phyloP scores from a whole-genome alignment of 2,797 vertebrate genomes.

The Hippocampus kuda region DNA sequence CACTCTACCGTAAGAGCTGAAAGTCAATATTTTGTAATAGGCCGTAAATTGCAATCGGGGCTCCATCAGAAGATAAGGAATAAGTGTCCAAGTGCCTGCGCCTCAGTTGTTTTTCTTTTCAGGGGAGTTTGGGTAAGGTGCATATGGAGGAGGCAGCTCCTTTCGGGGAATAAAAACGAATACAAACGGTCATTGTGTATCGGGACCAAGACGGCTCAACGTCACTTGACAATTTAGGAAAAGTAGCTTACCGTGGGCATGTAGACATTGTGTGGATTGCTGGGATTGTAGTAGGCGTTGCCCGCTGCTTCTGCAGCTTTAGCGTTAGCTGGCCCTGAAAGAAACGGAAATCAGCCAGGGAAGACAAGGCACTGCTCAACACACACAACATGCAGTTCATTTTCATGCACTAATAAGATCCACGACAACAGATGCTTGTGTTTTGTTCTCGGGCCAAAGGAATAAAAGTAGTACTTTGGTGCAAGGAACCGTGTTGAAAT shows the following conservation, averaged over 20 bases:
- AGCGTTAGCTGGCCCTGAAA: slow-evolving; percentile 56
- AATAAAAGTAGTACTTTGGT: no score
- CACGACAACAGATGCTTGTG: background rate
- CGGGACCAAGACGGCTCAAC: background rate
- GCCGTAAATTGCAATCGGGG: background rate
- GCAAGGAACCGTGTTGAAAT: no score
- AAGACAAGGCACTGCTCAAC: slow-evolving; percentile 8
- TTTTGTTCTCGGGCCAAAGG: no score
- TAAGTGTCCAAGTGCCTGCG: slow-evolving; percentile 17
- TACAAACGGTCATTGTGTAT: background rate
- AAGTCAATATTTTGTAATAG: background rate
- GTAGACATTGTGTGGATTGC: slow-evolving; percentile 84
- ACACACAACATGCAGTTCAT: slow-evolving; percentile 18
- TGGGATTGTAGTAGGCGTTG: slow-evolving; percentile 83
- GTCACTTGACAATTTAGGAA: background rate
- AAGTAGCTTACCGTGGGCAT: slow-evolving; percentile 78
- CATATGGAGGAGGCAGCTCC: slow-evolving; percentile 83
- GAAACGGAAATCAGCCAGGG: slow-evolving; percentile 5
- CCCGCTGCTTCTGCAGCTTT: slow-evolving; percentile 80
- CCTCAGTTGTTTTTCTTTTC: slow-evolving; percentile 77
- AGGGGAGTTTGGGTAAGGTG: slow-evolving; percentile 70
- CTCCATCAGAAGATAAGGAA: slow-evolving; percentile 15
- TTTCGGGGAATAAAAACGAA: slow-evolving; percentile 28
- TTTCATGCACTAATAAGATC: slow-evolving; percentile 14
- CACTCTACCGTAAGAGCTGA: background rate